Evolutionary conservation across 2,888 invertebrate species (phyloP).

Genomic region (Beris morrisii): DNA sequence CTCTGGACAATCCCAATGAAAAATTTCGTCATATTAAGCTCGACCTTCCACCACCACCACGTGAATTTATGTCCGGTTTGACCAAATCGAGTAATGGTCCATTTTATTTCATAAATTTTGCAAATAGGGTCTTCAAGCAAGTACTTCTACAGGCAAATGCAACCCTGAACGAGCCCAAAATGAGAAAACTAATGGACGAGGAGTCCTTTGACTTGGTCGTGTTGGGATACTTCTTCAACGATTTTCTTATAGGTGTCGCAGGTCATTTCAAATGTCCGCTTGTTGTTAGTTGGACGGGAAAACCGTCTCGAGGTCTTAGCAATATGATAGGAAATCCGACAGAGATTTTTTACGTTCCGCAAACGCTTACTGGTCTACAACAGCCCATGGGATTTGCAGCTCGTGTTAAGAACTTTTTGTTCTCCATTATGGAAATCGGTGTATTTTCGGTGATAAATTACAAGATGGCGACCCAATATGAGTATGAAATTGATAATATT

Average conservation of each 20-base stretch:
- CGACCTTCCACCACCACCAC: neutral
- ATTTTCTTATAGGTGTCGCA: conserved; percentile 33
- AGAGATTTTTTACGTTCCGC: conserved; percentile 16
- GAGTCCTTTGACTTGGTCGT: conserved; percentile 35
- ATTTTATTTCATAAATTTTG: neutral
- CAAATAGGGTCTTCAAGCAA: no score
- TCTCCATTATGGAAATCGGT: neutral
- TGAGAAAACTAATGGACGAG: conserved; percentile 25
- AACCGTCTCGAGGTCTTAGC: neutral
- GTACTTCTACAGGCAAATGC: neutral
- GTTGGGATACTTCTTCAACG: conserved; percentile 30
- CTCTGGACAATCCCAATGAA: conserved; percentile 39
- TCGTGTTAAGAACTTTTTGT: conserved; percentile 8
- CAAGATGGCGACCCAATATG: neutral
- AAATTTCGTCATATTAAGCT: conserved; percentile 26
- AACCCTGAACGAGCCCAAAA: conserved; percentile 3
- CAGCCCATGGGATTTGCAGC: conserved; percentile 21
- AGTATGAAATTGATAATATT: conserved; percentile 6
- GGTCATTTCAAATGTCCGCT: conserved; percentile 39
- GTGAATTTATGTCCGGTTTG: neutral
- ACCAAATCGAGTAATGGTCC: neutral
- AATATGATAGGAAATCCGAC: conserved; percentile 13
- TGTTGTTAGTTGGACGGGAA: conserved; percentile 12
- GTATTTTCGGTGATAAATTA: neutral
- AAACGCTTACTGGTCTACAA: neutral